These are phyloP conservation scores for Sclerurus mexicanus DNA, from an alignment of 2,113 vertebrate genomes.

Conservation along the genomic window DNA sequence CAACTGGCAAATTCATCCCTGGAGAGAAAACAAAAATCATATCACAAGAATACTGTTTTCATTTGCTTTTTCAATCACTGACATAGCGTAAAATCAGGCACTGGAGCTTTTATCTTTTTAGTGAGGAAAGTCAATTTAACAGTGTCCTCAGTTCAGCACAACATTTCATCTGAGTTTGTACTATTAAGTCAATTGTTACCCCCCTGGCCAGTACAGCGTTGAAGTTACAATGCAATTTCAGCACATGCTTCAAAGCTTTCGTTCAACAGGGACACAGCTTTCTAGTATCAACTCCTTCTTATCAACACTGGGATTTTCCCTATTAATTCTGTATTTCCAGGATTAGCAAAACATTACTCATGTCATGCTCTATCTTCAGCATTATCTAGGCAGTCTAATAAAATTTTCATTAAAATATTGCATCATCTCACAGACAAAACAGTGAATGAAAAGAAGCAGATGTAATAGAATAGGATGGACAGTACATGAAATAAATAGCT, in stretches of 20 bases:
- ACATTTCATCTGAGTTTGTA: background rate
- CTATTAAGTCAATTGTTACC: background rate
- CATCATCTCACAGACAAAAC: background rate
- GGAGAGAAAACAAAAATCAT: slow-evolving; percentile 14
- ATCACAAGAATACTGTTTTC: background rate
- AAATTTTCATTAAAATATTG: background rate
- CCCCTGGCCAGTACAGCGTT: background rate
- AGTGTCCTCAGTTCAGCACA: background rate
- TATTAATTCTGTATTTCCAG: background rate
- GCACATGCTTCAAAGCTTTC: background rate
- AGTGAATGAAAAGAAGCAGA: background rate
- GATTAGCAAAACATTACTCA: background rate
- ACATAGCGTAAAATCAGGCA: background rate
- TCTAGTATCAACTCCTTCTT: background rate
- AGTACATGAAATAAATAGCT: background rate
- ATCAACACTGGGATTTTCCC: background rate
- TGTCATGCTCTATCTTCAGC: background rate
- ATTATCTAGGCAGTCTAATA: background rate
- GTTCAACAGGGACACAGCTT: background rate
- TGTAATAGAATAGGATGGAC: background rate
- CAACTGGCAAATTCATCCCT: slow-evolving; percentile 68
- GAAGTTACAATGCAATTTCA: background rate
- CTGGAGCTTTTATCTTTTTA: background rate
- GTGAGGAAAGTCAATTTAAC: background rate
- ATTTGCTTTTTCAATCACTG: background rate